These are phyloP conservation scores for Drosophila aldrichi DNA, from an alignment of 2,888 invertebrate species.

Conservation along the genomic window DNA sequence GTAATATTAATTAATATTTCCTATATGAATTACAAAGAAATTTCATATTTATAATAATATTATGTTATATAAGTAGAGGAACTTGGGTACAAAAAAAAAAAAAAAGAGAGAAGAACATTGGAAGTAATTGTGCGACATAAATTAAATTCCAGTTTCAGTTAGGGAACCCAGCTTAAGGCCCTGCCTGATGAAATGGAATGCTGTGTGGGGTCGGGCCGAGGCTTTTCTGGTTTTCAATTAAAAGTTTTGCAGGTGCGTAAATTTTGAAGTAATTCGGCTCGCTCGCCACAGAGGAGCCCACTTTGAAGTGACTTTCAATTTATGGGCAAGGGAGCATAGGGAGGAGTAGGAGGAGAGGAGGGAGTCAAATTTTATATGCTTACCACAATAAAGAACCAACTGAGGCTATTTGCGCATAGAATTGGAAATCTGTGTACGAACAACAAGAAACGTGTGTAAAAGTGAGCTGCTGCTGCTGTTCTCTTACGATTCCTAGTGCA, in stretches of 20 bases:
- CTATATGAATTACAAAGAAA: neutral
- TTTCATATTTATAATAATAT: neutral
- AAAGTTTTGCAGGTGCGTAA: conserved; percentile 80
- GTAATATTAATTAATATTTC: too few relatives aligned
- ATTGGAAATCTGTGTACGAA: conserved; percentile 74
- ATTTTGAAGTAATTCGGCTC: conserved; percentile 48
- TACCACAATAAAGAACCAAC: conserved; percentile 9
- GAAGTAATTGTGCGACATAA: conserved; percentile 55
- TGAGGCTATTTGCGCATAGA: conserved; percentile 56
- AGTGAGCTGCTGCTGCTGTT: conserved; percentile 3
- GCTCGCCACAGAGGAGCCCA: conserved; percentile 36
- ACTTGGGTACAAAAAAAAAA: conserved; percentile 49
- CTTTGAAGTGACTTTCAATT: conserved; percentile 47
- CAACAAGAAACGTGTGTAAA: conserved; percentile 49
- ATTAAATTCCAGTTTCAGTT: conserved; percentile 45
- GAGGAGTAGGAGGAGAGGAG: neutral
- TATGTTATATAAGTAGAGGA: neutral
- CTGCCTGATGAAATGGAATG: conserved; percentile 61
- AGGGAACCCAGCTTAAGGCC: neutral
- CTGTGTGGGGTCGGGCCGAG: conserved; percentile 11
- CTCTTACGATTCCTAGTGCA: conserved; percentile 18
- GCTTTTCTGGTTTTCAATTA: conserved; percentile 78
- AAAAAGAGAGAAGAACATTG: conserved; percentile 29
- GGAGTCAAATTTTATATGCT: conserved; percentile 41
- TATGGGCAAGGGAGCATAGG: conserved; percentile 16